phyloP scores from a whole-genome alignment of 2,113 vertebrate species.

The Chelonoidis abingdonii region DNA sequence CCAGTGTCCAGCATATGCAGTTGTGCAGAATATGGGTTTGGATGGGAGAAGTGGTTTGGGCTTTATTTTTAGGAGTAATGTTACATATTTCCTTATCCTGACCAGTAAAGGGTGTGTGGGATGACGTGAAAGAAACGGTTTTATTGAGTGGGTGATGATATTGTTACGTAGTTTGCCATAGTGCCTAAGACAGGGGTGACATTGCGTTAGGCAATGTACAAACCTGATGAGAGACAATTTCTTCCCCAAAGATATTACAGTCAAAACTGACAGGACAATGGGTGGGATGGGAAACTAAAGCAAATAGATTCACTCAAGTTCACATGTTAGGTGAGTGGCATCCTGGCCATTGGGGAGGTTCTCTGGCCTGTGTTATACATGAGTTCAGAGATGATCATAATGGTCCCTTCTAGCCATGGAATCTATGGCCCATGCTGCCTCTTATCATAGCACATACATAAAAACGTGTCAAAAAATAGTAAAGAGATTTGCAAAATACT shows the following conservation, averaged over 20 bases:
- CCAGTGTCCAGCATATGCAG: rapidly evolving
- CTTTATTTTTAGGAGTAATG: neutral
- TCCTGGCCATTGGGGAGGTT: neutral
- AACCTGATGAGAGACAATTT: rapidly evolving
- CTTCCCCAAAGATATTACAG: neutral
- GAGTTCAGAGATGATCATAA: neutral
- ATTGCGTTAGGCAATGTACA: rapidly evolving
- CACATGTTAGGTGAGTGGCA: neutral
- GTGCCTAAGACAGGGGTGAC: neutral
- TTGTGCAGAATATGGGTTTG: neutral
- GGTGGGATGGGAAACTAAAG: neutral
- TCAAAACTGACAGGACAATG: neutral
- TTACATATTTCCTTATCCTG: neutral
- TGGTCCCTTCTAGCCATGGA: neutral
- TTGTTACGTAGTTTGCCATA: neutral
- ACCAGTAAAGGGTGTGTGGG: neutral
- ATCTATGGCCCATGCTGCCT: neutral
- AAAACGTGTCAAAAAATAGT: neutral
- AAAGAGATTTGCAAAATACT: neutral
- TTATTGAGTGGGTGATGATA: neutral
- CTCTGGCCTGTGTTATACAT: neutral
- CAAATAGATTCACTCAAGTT: neutral
- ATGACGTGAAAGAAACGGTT: neutral
- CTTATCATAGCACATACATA: neutral
- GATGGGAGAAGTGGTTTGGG: rapidly evolving